A percentile compares a stretch with the other conserved stretches of the same genome.
Conservation (phyloP, 2,888 invertebrate genomes). For the Tenodera sinensis region DNA sequence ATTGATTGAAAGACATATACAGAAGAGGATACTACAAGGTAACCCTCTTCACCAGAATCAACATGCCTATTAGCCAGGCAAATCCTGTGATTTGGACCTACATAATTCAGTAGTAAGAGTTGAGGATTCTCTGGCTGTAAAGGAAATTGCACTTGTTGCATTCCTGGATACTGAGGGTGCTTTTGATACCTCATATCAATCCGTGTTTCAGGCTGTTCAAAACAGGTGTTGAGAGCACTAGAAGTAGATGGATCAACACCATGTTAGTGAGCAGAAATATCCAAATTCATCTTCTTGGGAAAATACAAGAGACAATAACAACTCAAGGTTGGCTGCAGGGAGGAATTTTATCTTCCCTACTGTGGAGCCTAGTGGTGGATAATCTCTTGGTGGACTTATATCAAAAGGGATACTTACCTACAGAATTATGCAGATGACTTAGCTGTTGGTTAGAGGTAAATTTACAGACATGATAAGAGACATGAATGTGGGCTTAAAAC, state of each 20-base stretch:
- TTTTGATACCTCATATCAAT: conserved; percentile 31
- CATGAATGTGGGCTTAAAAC: neutral
- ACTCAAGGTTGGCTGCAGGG: conserved; percentile 38
- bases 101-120: neutral
- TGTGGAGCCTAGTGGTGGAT: conserved; percentile 36
- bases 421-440: neutral
- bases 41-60: conserved; percentile 25
- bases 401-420: neutral
- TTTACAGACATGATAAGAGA: no score
- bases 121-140: conserved; percentile 13
- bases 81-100: conserved; percentile 7
- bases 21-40: neutral
- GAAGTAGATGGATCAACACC: conserved; percentile 17
- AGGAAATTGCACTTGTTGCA: conserved; percentile 28
- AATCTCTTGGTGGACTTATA: conserved; percentile 23
- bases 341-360: conserved; percentile 37
- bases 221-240: neutral
- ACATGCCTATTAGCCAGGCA: conserved; percentile 32
- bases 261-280: conserved; percentile 22
- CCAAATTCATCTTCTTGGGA: neutral
- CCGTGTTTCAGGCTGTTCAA: conserved; percentile 24
- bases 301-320: neutral
- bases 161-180: conserved; percentile 37
- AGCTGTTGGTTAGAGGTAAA: neutral
- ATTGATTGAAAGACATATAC: conserved; percentile 32